Conservation (phyloP, 1,140 invertebrate genomes). For the Bombus sibiricus region DNA sequence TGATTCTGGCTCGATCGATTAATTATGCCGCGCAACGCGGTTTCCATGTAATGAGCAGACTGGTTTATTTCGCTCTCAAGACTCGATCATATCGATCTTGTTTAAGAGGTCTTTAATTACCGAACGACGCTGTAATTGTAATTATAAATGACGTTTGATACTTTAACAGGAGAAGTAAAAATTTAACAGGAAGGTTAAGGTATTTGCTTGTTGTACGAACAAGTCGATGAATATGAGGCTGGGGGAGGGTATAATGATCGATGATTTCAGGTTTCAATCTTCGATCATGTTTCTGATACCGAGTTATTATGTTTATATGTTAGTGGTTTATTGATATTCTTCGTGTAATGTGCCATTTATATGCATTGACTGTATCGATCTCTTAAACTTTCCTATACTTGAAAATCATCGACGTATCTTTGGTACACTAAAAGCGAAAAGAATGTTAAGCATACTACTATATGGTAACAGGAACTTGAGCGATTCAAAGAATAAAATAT, state of each 20-base stretch:
- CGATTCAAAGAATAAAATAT: background rate
- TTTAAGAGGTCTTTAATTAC: background rate
- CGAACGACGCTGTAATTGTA: background rate
- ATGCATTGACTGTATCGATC: background rate
- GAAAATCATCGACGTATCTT: background rate
- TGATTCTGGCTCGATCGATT: slow-evolving; percentile 1
- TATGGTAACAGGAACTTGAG: background rate
- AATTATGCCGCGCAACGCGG: background rate
- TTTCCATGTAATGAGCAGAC: background rate
- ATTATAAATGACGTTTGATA: background rate
- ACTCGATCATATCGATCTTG: background rate
- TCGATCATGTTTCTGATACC: background rate
- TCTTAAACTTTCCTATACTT: background rate
- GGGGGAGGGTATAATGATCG: no score
- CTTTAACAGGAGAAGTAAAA: background rate
- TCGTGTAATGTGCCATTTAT: background rate
- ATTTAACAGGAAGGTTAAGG: background rate
- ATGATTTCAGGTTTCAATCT: background rate
- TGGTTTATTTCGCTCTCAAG: background rate
- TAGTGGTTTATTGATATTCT: background rate
- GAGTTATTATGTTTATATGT: background rate
- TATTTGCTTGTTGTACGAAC: no score
- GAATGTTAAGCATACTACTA: no score
- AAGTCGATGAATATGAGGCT: background rate
- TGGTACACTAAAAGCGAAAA: background rate